Evolutionary conservation across 37 sponge, comb jelly and placozoan genomes (phyloP), one percentile per base, ranked within the genome.

Genomic region (Dysidea cf. avara): DNA sequence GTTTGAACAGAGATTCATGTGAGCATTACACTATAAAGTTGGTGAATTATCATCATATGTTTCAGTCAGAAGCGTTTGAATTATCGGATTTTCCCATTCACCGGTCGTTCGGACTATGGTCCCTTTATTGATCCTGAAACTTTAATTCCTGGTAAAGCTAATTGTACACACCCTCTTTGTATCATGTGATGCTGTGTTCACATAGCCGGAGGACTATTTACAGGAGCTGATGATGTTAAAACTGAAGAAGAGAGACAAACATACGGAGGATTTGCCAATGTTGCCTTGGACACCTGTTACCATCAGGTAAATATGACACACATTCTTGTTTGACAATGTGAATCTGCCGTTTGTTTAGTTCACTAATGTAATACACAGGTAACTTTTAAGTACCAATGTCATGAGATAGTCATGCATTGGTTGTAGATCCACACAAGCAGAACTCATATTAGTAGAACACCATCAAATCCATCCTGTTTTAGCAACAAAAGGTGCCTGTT

Each of bases 21-120:
- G 60, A 83, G 70, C n/a, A 58, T 1, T 34, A 22, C 1, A 6
- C 25, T 57, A 2, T 33, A 20, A 11, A 18, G 7, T 55, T 4
- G 4, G 20, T 26, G 18, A 57, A 34, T 66, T 24, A 3, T 29
- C 17, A 21, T 55, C 0, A 1, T 2, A 12, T 12, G n/a, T 49
- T 66, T 12, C 39, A 83, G 85, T 21, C 25, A 72, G 9, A 39
- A 69, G 34, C 52, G 53, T 0, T 40, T 76, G 34, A 28, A 55
- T 20, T 91, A 86, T 55, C 29, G 75, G 17, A 39, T 87, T 1
- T 37, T 26, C 18, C 69, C 61, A 51, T 92, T 92, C 62, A 77
- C 70, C 65, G 93, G 93, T 33, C 72, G 93, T 18, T 92, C 93
- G 22, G 93, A 92, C 54, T 92, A 92, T 72, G 88, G 87, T 22